Conservation (phyloP, 2,797 vertebrate species). For the Eospalax fontanierii region DNA sequence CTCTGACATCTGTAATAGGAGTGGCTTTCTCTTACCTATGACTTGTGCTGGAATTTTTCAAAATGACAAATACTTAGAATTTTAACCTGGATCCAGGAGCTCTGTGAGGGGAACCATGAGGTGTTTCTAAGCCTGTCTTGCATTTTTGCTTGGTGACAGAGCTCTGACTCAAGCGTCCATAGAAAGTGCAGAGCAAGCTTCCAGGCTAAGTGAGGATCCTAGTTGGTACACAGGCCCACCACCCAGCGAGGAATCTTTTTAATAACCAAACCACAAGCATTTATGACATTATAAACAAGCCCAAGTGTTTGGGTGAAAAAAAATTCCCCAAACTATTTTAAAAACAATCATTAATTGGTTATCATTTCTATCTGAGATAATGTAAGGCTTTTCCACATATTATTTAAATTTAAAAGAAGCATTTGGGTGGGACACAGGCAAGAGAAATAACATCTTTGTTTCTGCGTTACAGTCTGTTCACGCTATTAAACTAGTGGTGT, state of each 20-base stretch:
- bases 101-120: not conserved
- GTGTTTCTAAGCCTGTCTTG: not conserved
- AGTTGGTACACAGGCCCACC: not conserved
- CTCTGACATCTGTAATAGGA: not conserved
- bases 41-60: not conserved
- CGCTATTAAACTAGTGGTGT: not conserved
- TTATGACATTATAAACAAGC: conserved; percentile 72
- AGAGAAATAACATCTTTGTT: not conserved
- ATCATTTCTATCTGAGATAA: not conserved
- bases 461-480: not conserved
- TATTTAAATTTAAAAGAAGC: conserved; percentile 1
- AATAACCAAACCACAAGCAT: conserved; percentile 59
- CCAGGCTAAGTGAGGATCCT: not conserved
- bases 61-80: not conserved
- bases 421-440: not conserved
- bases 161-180: not conserved
- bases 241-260: conserved; percentile 11
- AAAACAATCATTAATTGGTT: not conserved
- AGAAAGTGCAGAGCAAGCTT: not conserved
- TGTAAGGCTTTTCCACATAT: not conserved
- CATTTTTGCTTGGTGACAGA: not conserved
- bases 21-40: not conserved
- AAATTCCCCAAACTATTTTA: not conserved
- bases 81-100: not conserved
- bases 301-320: conserved; percentile 1